phyloP scores from a whole-genome alignment of 2,888 invertebrate genomes.

The Silvanus unidentatus region DNA sequence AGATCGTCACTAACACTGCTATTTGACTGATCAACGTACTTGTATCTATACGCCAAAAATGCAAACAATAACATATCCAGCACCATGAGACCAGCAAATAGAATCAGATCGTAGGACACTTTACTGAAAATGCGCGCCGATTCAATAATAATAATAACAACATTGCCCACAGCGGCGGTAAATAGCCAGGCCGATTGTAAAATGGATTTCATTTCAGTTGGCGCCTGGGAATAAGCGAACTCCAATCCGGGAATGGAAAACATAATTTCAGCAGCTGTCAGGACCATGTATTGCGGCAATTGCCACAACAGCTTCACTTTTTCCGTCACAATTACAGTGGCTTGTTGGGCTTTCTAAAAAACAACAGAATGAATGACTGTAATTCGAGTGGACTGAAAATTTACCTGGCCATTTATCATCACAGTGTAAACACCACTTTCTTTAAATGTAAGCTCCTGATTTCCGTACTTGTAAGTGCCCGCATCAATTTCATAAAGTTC shows the following conservation, averaged over 20 bases:
- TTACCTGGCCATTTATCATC: too few relatives aligned
- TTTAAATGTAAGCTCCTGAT: too few relatives aligned
- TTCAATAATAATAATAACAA: slow-evolving; percentile 86
- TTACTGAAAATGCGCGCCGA: slow-evolving; percentile 68
- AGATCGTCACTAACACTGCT: slow-evolving; percentile 9
- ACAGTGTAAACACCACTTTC: too few relatives aligned
- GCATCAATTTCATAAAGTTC: too few relatives aligned
- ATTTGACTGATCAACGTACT: slow-evolving; percentile 53
- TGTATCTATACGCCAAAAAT: slow-evolving; percentile 73
- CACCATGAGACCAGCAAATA: slow-evolving; percentile 83
- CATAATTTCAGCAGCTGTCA: slow-evolving; percentile 92
- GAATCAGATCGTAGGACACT: slow-evolving; percentile 81
- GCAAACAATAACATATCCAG: slow-evolving; percentile 77
- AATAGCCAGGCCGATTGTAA: slow-evolving; percentile 88
- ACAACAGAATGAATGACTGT: slow-evolving; percentile 13
- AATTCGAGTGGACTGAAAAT: too few relatives aligned
- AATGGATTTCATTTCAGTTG: slow-evolving; percentile 89
- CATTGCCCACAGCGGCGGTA: slow-evolving; percentile 88
- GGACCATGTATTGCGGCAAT: slow-evolving; percentile 86
- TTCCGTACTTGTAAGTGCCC: too few relatives aligned
- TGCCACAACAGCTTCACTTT: slow-evolving; percentile 77
- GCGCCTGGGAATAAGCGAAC: slow-evolving; percentile 94
- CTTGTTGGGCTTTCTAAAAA: slow-evolving; percentile 32
- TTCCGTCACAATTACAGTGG: slow-evolving; percentile 60
- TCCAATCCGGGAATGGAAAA: slow-evolving; percentile 93